phyloP scores from a whole-genome alignment of 2,797 vertebrate species.

The Fistularia tabacaria region DNA sequence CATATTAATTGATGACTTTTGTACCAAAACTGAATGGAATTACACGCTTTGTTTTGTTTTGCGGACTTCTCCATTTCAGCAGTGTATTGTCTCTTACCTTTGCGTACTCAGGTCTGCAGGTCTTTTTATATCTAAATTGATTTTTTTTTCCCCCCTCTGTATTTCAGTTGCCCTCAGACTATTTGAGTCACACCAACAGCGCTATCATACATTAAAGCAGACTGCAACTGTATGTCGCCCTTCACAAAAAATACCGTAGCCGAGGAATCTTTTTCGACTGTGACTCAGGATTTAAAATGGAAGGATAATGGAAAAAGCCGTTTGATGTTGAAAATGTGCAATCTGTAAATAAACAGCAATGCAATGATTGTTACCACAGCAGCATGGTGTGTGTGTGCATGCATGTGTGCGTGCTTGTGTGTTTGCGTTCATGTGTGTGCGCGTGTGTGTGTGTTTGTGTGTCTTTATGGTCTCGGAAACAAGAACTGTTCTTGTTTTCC shows the following conservation, averaged over 20 bases:
- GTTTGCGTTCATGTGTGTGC: too few relatives aligned
- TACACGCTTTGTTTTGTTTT: constrained; percentile 4
- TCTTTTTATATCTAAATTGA: constrained; percentile 12
- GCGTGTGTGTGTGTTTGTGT: too few relatives aligned
- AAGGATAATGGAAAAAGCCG: neutral
- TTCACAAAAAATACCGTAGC: constrained; percentile 3
- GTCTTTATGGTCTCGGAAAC: too few relatives aligned
- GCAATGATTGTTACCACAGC: neutral
- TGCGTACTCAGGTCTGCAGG: neutral
- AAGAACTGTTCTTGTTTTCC: too few relatives aligned
- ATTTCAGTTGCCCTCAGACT: constrained; percentile 10
- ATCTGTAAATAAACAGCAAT: neutral
- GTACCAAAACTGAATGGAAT: too few relatives aligned
- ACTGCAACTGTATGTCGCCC: constrained; percentile 10
- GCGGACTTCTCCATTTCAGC: too few relatives aligned
- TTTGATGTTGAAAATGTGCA: constrained; percentile 1
- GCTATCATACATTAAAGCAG: too few relatives aligned
- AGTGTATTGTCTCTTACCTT: neutral
- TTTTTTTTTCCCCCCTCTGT: constrained; percentile 14
- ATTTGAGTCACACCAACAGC: constrained; percentile 5
- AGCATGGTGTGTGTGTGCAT: too few relatives aligned
- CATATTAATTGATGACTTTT: too few relatives aligned
- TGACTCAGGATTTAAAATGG: constrained; percentile 5
- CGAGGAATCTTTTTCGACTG: neutral
- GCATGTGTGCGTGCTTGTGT: too few relatives aligned